These are phyloP conservation scores for Romanogobio albipinnatus DNA, from an alignment of 2,113 vertebrate species.

Conservation along the genomic window DNA sequence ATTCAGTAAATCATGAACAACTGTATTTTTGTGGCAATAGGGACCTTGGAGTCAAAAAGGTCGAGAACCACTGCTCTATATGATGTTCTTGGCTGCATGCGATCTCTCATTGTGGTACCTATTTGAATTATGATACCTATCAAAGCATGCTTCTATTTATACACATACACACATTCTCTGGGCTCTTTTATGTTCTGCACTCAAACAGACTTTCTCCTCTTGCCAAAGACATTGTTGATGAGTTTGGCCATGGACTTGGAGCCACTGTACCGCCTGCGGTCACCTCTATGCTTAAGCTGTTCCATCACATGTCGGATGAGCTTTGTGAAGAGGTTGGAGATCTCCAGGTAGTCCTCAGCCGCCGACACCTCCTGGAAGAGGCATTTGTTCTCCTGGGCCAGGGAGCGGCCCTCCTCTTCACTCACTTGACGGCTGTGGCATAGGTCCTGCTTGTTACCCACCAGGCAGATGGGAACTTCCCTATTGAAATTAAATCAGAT, in stretches of 20 bases:
- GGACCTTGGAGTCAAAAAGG: neutral
- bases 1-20: neutral
- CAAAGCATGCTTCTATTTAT: neutral
- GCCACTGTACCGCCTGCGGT: slow-evolving; percentile 76
- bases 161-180: too few relatives aligned
- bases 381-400: slow-evolving; percentile 73
- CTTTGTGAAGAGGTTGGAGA: slow-evolving; percentile 74
- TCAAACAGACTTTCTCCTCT: slow-evolving; percentile 80
- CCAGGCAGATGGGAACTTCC: slow-evolving; percentile 73
- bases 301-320: slow-evolving; percentile 77
- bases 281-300: slow-evolving; percentile 70
- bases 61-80: neutral
- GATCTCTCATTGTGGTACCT: neutral
- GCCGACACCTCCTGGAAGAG: slow-evolving; percentile 79
- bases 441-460: slow-evolving; percentile 80
- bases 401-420: slow-evolving; percentile 73
- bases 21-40: neutral
- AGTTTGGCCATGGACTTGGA: slow-evolving; percentile 81
- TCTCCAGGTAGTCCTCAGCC: slow-evolving; percentile 77
- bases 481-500: slow-evolving; percentile 57
- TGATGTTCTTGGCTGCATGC: neutral
- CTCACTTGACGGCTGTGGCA: slow-evolving; percentile 75
- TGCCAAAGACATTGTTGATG: slow-evolving; percentile 80
- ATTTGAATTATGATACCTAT: neutral
- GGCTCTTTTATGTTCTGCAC: neutral